Percentiles rank a stretch among this genome's conserved stretches.
These are phyloP conservation scores for Serrognathus titanus DNA, from an alignment of 2,888 invertebrate species.

Conservation along the genomic window DNA sequence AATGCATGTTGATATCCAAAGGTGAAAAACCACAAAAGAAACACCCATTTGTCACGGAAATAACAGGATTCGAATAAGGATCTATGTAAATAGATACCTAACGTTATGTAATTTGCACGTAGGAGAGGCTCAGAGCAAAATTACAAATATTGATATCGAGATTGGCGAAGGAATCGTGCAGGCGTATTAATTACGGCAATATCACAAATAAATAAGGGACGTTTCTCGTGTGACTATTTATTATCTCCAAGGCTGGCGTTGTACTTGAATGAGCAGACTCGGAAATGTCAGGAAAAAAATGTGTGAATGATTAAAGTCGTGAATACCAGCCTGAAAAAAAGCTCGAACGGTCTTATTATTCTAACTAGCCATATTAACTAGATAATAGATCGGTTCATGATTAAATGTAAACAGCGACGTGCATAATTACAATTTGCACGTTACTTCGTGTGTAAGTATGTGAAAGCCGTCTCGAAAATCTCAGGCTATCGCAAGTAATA, in stretches of 20 bases:
- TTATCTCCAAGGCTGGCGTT: constrained; percentile 6
- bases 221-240: constrained; percentile 8
- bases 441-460: constrained; percentile 4
- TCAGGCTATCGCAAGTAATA: not conserved
- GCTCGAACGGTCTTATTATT: not conserved
- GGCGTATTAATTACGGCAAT: constrained; percentile 4
- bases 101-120: constrained; percentile 6
- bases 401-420: constrained; percentile 4
- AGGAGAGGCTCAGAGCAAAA: constrained; percentile 6
- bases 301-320: constrained; percentile 9
- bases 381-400: constrained; percentile 1
- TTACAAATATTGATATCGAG: not conserved
- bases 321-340: constrained; percentile 2
- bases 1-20: too few species aligned
- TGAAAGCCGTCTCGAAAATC: constrained; percentile 3
- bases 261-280: not conserved
- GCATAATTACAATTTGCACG: constrained; percentile 8
- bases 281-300: constrained; percentile 1
- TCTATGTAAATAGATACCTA: constrained; percentile 4
- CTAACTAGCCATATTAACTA: not conserved
- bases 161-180: constrained; percentile 4
- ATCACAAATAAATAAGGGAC: constrained; percentile 7
- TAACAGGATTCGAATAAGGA: constrained; percentile 9
- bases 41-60: constrained; percentile 4
- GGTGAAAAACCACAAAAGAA: not conserved